Evolutionary conservation across 2,113 vertebrate genomes (phyloP).

Genomic region (Elephantulus edwardii): DNA sequence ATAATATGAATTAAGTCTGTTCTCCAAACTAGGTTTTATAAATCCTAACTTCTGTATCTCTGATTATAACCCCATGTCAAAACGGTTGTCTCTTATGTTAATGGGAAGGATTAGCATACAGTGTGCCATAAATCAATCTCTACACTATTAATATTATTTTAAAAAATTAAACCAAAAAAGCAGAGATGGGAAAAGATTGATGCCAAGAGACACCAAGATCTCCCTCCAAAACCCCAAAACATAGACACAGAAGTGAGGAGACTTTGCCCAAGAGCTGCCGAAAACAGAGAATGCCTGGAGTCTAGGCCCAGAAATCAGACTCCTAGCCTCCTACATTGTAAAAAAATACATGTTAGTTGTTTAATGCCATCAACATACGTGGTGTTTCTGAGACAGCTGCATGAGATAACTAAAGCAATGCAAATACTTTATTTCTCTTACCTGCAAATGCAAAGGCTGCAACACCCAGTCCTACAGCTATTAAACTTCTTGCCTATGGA

Average conservation of each 20-base stretch:
- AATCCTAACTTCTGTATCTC: too few relatives aligned
- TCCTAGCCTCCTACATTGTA: neutral
- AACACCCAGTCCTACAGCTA: constrained; percentile 92
- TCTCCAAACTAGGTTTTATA: too few relatives aligned
- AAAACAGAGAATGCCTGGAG: neutral
- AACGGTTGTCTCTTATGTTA: too few relatives aligned
- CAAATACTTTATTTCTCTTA: constrained; percentile 76
- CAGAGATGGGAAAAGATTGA: neutral
- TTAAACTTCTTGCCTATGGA: constrained; percentile 88
- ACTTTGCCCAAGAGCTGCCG: neutral
- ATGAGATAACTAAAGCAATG: neutral
- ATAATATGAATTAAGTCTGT: too few relatives aligned
- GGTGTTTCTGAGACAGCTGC: neutral
- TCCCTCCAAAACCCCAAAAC: neutral
- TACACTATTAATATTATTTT: too few relatives aligned
- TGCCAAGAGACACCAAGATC: too few relatives aligned
- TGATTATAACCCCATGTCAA: too few relatives aligned
- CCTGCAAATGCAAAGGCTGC: constrained; percentile 93
- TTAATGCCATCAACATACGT: neutral
- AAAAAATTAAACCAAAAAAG: neutral
- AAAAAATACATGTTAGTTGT: neutral
- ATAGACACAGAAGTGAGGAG: neutral
- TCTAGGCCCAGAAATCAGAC: neutral
- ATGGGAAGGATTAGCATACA: too few relatives aligned
- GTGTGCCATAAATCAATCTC: too few relatives aligned